Evolutionary conservation across 2,797 vertebrate species (phyloP).

Genomic region (Schizopygopsis malacanthus): DNA sequence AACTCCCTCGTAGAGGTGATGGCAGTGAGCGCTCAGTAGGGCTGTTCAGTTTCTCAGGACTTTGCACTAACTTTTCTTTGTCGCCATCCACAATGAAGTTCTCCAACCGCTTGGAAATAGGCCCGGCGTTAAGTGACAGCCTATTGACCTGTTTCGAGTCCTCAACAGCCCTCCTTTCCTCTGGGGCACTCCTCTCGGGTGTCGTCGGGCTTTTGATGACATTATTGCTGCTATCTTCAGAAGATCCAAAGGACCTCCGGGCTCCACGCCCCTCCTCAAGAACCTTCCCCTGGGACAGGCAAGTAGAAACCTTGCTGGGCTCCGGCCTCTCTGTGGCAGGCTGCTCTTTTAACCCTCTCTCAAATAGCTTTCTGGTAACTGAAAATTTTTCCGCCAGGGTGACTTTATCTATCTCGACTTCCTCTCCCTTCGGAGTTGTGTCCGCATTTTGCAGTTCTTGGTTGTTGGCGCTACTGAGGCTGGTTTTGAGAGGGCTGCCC

Average conservation of each 20-base stretch:
- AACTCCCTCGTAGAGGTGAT: slow-evolving; percentile 66
- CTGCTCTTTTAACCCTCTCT: slow-evolving; percentile 85
- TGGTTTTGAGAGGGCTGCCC: slow-evolving; percentile 75
- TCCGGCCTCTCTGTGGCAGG: slow-evolving; percentile 78
- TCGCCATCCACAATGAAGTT: slow-evolving; percentile 84
- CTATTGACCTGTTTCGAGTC: slow-evolving; percentile 66
- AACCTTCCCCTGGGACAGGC: slow-evolving; percentile 74
- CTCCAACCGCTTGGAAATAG: slow-evolving; percentile 88
- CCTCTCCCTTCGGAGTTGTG: slow-evolving; percentile 83
- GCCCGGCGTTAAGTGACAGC: slow-evolving; percentile 85
- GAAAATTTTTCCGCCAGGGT: slow-evolving; percentile 93
- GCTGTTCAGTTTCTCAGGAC: slow-evolving; percentile 63
- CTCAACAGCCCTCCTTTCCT: slow-evolving; percentile 71
- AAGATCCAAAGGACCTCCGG: slow-evolving; percentile 74
- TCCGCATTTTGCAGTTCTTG: slow-evolving; percentile 74
- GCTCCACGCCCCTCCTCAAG: slow-evolving; percentile 80
- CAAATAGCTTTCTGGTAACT: slow-evolving; percentile 91
- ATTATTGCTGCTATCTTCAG: slow-evolving; percentile 67
- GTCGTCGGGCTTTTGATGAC: slow-evolving; percentile 68
- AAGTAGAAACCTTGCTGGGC: slow-evolving; percentile 72
- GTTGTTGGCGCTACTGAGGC: slow-evolving; percentile 71
- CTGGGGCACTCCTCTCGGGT: slow-evolving; percentile 61
- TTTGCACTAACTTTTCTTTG: slow-evolving; percentile 75
- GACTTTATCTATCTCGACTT: slow-evolving; percentile 89
- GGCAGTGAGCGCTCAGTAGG: slow-evolving; percentile 63